Percentiles rank a stretch among this genome's conserved stretches.
Evolutionary conservation across 2,888 invertebrate genomes (phyloP).

Genomic region (Furcula furcula): DNA sequence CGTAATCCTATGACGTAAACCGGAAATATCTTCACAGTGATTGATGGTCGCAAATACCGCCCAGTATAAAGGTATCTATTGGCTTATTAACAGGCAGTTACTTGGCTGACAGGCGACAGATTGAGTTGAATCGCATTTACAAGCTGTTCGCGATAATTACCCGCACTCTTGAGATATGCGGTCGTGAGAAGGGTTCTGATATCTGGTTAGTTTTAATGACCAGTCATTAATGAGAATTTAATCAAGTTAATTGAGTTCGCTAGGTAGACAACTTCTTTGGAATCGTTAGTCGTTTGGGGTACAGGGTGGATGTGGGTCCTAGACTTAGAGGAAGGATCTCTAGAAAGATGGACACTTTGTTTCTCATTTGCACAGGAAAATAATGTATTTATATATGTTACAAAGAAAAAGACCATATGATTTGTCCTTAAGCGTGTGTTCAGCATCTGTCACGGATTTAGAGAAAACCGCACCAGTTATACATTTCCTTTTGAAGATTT

Average conservation of each 20-base stretch:
- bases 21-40: conserved; percentile 30
- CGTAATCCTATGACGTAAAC: conserved; percentile 1
- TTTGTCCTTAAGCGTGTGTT: too few relatives aligned
- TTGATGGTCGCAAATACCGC: conserved; percentile 35
- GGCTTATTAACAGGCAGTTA: conserved; percentile 38
- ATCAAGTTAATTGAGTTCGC: too few relatives aligned
- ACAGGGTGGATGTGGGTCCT: too few relatives aligned
- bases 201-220: conserved; percentile 18
- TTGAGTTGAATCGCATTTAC: conserved; percentile 22
- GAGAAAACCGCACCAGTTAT: too few relatives aligned
- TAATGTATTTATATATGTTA: too few relatives aligned
- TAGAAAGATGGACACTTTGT: too few relatives aligned
- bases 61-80: conserved; percentile 30
- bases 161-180: conserved; percentile 24
- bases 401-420: too few relatives aligned
- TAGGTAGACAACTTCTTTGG: neutral
- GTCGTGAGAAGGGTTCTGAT: conserved; percentile 11
- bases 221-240: conserved; percentile 6
- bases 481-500: too few relatives aligned
- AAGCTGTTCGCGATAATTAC: conserved; percentile 25
- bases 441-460: too few relatives aligned
- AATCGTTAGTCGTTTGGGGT: too few relatives aligned
- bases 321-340: too few relatives aligned
- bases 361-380: too few relatives aligned
- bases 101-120: conserved; percentile 29